Percentiles rank a stretch among this genome's conserved stretches.
phyloP scores from a whole-genome alignment of 1,140 invertebrate species.

The Maconellicoccus hirsutus region DNA sequence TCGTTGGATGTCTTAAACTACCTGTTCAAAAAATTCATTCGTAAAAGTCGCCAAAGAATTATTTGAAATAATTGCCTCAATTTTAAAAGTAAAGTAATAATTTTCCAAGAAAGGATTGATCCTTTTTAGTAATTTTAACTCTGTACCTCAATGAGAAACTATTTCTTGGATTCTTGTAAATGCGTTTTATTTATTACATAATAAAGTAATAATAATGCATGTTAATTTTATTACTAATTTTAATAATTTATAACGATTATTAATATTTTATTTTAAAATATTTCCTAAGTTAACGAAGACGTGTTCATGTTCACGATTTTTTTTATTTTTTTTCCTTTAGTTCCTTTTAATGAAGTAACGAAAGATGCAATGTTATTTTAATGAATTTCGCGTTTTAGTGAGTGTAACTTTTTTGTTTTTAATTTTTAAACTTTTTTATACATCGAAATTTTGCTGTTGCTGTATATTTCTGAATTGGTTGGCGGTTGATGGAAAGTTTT shows the following conservation, averaged over 20 bases:
- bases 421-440: background rate
- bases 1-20: too few relatives aligned
- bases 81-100: too few relatives aligned
- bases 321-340: background rate
- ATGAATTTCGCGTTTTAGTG: background rate
- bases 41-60: too few relatives aligned
- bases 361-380: background rate
- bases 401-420: background rate
- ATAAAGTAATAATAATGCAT: background rate
- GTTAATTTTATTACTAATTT: slow-evolving; percentile 5
- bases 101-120: too few relatives aligned
- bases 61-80: too few relatives aligned
- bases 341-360: background rate
- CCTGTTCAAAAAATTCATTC: too few relatives aligned
- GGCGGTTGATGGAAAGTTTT: background rate
- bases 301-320: background rate
- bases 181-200: background rate
- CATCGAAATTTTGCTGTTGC: too few relatives aligned
- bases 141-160: background rate
- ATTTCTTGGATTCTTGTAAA: background rate
- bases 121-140: too few relatives aligned
- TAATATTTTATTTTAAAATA: background rate
- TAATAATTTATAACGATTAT: background rate
- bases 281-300: background rate
- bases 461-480: background rate